Base-by-base conservation (phyloP, 2,113 vertebrate species). In the Menidia beryllina region DNA sequence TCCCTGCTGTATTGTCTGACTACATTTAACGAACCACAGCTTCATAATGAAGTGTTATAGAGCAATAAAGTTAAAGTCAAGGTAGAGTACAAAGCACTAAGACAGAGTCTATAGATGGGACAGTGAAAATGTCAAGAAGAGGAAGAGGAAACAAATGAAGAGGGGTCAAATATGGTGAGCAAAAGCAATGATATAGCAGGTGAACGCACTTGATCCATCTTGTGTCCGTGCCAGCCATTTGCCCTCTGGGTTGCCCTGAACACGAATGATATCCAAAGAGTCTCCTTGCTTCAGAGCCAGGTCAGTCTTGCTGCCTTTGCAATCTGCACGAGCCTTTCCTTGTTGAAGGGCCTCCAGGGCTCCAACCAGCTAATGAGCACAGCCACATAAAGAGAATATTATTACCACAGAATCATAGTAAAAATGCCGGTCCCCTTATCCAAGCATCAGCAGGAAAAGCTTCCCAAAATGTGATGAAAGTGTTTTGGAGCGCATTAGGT, bases 181-280 rank as follows among this genome's bases (percentile, higher is more conserved):
- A 5, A 17, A 45, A 45, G 17, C 17, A 45, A 19, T 15, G 41
- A n/a, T 45, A n/a, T 7, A 55, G 11, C 0, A 13, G 11, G 4
- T 43, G 23, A 58, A 86, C 96, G 87, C 82, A 99, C 97, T 96
- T 53, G 88, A 88, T 64, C 95, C 96, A 38, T 94, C 95, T 60
- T 81, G 72, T 1, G 86, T 90, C 57, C 95, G 93, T 65, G 93
- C 97, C 76, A 98, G 61, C 97, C 97, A 99, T 56, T 95, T 96
- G 8, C 96, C 98, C 87, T 98, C 96, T 0, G 98, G 97, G 63
- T 97, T 99, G 68, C 97, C 94, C 6, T 92, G 94, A 50, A 98
- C 88, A 6, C 96, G 95, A 38, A 98, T 93, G 12, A 98, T 96
- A 87, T 99, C 96, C 47, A 97, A 89, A 2, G 84, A 53, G 1